Evolutionary conservation across 2,797 vertebrate species (phyloP), one percentile per base, ranked within the genome.

Genomic region (Vespertilio murinus): DNA sequence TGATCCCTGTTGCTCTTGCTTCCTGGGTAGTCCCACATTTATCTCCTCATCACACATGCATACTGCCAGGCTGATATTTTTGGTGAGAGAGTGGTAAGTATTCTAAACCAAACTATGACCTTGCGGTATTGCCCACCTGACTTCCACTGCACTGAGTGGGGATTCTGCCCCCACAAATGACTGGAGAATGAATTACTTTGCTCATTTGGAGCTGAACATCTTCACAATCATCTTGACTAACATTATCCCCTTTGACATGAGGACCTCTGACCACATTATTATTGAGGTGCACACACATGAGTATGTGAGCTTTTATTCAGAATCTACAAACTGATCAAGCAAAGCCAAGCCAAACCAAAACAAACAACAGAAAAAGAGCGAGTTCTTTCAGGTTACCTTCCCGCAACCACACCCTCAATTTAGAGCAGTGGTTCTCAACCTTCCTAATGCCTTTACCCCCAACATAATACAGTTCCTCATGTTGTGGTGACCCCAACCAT

Each of bases 11-110:
- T 45, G 90, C 59, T 54, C 25, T n/a, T 52, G 17, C 69, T 93
- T 67, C 79, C 52, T 23, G 23, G 45, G 81, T 65, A 45, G 35
- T 23, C 42, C 56, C 74, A 88, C 73, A 47, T 88, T 94, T 92
- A 82, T 73, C 54, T 74, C 45, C 82, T 93, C 42, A 71, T 61
- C 47, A 38, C 35, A 84, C 45, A 59, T 54, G 22, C 61, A 54
- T 6, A 23, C 40, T 71, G 77, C 80, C 52, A 45, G 71, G 67
- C 80, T 47, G 28, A 25, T 67, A 84, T 42, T 93, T 95, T 94
- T 71, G 33, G 54, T 94, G 91, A 91, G 92, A 93, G 95, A 85
- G 30, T 54, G 87, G 77, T 42, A 91, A 93, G 81, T 86, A 91
- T 94, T 90, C 74, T 82, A 73, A 56, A n/a, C 42, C 28, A 78